A percentile compares a stretch with the other conserved stretches of the same genome.
phyloP scores from a whole-genome alignment of 2,113 vertebrate genomes.

The Formicarius rufipectus region DNA sequence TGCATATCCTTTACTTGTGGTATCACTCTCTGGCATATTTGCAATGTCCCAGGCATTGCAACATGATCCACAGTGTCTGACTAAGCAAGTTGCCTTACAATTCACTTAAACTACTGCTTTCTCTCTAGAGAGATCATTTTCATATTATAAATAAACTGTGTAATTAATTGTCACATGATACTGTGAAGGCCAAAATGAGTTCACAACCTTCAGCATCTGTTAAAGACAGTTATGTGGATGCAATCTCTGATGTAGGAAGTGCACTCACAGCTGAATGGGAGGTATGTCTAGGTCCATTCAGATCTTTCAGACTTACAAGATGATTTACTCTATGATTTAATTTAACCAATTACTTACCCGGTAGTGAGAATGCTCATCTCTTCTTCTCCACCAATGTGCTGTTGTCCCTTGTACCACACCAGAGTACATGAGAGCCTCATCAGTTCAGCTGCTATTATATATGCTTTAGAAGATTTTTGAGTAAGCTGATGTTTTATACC shows the following conservation, averaged over 20 bases:
- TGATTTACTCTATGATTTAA: neutral
- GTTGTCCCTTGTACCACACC: fast-evolving
- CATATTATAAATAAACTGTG: neutral
- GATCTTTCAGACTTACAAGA: neutral
- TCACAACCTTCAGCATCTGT: neutral
- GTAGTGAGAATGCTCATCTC: neutral
- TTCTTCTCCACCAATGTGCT: fast-evolving
- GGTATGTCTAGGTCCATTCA: neutral
- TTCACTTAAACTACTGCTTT: neutral
- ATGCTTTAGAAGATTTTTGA: neutral
- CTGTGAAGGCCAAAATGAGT: neutral
- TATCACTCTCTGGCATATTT: neutral
- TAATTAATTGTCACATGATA: neutral
- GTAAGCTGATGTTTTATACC: neutral
- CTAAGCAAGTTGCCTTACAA: neutral
- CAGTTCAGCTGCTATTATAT: neutral
- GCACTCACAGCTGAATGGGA: neutral
- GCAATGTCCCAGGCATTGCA: neutral
- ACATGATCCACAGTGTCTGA: neutral
- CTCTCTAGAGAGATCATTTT: constrained; percentile 4
- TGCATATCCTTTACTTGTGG: fast-evolving
- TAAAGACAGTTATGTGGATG: neutral
- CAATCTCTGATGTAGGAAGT: neutral
- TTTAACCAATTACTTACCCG: neutral
- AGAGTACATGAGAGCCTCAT: neutral